Evolutionary conservation across 2,797 vertebrate genomes (phyloP), one percentile per base, ranked within the genome.

Genomic region (Myotis findleyi): DNA sequence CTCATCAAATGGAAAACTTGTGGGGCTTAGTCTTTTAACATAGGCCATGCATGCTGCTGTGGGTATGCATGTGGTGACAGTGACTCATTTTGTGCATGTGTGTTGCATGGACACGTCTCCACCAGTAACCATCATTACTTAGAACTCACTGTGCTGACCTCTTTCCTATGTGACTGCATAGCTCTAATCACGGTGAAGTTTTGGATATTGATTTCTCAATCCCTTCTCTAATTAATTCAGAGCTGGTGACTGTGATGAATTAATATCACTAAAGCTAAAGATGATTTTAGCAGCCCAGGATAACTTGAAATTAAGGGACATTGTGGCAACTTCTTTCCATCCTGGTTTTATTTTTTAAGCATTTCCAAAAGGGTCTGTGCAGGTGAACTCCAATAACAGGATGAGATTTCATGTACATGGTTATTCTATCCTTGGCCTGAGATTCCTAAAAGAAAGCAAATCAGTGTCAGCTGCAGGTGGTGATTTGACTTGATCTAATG

Each of bases 71-170:
- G 97, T 90, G 75, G 91, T 98, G 97, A 96, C 87, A 96, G 47
- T 91, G 90, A 96, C 71, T 89, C 64, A 27, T 96, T 49, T 95
- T 87, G 47, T 98, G 98, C 98, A 98, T 98, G 98, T 98, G 95
- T 96, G 94, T 79, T 98, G 98, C 98, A 98, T 98, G 98, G 96
- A 49, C 83, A 93, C 57, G 62, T 93, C 94, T 97, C 96, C 93
- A 94, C 97, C 93, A 98, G 96, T 62, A 25, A 94, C 91, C n/a
- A 13, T 97, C 66, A 18, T 88, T 96, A 80, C 77, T 91, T 92
- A 12, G 23, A 97, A 96, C 87, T 96, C 93, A 92, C 96, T 96
- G 47, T 97, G 86, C 97, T 93, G 95, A 91, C 96, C 97, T 98
- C 85, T 94, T 95, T 36, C 96, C 20, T 97, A 71, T 94, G 94